Evolutionary conservation across 2,888 invertebrate genomes (phyloP), one percentile per base, ranked within the genome.

Genomic region (Leucozona laternaria): DNA sequence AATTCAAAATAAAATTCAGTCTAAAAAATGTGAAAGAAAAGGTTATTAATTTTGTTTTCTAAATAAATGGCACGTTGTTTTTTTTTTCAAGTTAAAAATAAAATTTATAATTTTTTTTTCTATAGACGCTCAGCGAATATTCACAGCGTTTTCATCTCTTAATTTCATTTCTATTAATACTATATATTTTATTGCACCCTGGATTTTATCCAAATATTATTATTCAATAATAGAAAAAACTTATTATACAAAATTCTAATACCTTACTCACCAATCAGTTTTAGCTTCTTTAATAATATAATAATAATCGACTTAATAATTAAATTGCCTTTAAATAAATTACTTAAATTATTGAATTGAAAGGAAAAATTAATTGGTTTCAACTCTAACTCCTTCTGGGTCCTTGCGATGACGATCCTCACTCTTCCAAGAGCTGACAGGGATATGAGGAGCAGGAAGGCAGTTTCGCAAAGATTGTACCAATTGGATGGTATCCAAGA

Each of bases 381-480:
- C 82, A 40, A 82, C 82, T 53, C 86, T 50, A 22, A 86, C 75
- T 60, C 62, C 73, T 70, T 86, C 86, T 4, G 86, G 79, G 11
- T 94, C 93, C 90, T 93, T 93, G 90, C 94, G 94, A 92, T 95
- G 95, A 89, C 95, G 95, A 91, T 96, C 96, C 92, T 97, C 97
- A 91, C 96, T 97, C 92, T 97, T 97, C 97, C 97, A 97, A 81
- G 97, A 97, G 88, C 96, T 97, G 75, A 97, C 97, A 90, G 97
- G 97, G 91, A 97, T 97, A 91, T 97, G 97, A 7, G 97, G 97
- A 34, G 97, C 97, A 79, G 97, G 97, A 91, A 97, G 93, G 90
- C 96, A 97, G 91, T 96, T 97, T 72, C 97, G 94, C 88, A 97
- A 93, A 11, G 97, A 97, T 91, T 97, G 97, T 79, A 97, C 97